phyloP scores from a whole-genome alignment of 1,140 invertebrate species.

The Drosophila rufa region DNA sequence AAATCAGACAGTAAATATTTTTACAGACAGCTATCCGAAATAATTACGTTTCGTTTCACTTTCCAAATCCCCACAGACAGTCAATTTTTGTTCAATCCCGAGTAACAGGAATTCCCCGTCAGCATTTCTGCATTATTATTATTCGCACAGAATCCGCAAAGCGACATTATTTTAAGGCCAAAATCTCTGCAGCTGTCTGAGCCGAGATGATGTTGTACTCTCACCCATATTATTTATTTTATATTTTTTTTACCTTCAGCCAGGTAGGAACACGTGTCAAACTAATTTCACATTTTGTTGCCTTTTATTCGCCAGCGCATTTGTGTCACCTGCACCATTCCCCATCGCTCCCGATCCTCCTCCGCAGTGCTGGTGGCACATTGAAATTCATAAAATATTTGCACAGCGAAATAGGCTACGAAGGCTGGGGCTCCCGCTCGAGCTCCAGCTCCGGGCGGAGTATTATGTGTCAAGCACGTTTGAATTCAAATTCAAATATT shows the following conservation, averaged over 20 bases:
- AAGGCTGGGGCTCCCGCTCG: slow-evolving; percentile 21
- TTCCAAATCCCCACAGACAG: slow-evolving; percentile 19
- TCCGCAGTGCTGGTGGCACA: slow-evolving; percentile 54
- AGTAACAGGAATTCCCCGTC: slow-evolving; percentile 5
- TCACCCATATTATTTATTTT: slow-evolving; percentile 20
- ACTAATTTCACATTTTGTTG: slow-evolving; percentile 82
- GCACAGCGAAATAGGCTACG: slow-evolving; percentile 75
- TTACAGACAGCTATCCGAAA: not conserved
- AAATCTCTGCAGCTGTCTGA: slow-evolving; percentile 50
- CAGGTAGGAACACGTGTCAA: slow-evolving; percentile 74
- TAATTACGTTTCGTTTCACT: slow-evolving; percentile 27
- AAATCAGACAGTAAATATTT: not conserved
- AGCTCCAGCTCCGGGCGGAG: slow-evolving; percentile 54
- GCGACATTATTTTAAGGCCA: slow-evolving; percentile 23
- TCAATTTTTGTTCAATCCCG: not conserved
- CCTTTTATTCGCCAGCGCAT: slow-evolving; percentile 73
- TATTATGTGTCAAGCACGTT: slow-evolving; percentile 83
- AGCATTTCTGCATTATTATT: slow-evolving; percentile 30
- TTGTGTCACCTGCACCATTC: slow-evolving; percentile 51
- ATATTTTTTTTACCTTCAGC: slow-evolving; percentile 14
- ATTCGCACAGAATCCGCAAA: slow-evolving; percentile 19
- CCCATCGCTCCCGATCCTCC: not conserved
- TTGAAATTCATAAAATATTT: slow-evolving; percentile 83
- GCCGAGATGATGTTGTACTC: slow-evolving; percentile 47
- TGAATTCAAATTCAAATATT: slow-evolving; percentile 83